phyloP scores from a whole-genome alignment of 1,140 invertebrate species.

The Aphaenogaster ashmeadi region DNA sequence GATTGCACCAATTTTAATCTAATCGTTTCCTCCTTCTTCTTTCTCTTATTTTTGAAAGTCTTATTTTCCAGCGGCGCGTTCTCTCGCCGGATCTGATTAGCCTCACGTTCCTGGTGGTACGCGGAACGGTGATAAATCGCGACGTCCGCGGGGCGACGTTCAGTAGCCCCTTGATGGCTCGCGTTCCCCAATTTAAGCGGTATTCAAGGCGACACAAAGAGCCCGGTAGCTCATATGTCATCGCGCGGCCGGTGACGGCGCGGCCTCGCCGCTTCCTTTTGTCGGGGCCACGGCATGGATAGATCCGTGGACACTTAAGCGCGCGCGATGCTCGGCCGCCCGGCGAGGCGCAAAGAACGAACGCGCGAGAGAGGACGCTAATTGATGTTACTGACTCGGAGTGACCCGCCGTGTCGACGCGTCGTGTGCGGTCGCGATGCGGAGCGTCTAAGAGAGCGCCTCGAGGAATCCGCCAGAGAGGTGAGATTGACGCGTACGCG shows the following conservation, averaged over 20 bases:
- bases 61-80: not conserved
- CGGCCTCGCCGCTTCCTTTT: constrained; percentile 61
- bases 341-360: constrained; percentile 59
- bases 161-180: constrained; percentile 77
- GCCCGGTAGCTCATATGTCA: constrained; percentile 84
- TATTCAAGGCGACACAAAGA: constrained; percentile 85
- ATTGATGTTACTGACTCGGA: constrained; percentile 81
- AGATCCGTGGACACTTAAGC: constrained; percentile 75
- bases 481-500: not conserved
- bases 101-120: not conserved
- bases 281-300: constrained; percentile 67
- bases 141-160: constrained; percentile 67
- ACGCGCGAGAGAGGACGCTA: constrained; percentile 80
- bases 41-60: not conserved
- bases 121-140: constrained; percentile 76
- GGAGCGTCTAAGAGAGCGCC: constrained; percentile 17
- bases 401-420: constrained; percentile 63
- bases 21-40: not conserved
- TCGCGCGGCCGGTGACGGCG: constrained; percentile 79
- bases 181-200: constrained; percentile 83
- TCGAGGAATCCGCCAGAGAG: not conserved
- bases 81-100: constrained; percentile 23
- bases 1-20: not conserved
- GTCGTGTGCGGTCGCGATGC: constrained; percentile 77
- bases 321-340: constrained; percentile 15